phyloP scores from a whole-genome alignment of 2,113 vertebrate species.

The Sinocyclocheilus grahami region DNA sequence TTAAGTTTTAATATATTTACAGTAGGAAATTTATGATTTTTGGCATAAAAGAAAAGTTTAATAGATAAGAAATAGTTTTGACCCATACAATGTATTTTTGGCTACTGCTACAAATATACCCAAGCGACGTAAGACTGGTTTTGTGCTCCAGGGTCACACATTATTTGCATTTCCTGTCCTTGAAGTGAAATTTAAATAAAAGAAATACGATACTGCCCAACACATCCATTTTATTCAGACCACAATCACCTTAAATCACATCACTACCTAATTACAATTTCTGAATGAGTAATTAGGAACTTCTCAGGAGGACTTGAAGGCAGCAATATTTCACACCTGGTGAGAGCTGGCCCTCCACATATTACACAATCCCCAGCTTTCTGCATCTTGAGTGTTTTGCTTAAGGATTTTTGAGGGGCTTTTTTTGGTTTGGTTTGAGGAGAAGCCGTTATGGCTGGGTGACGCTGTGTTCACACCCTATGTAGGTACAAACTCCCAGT shows the following conservation, averaged over 20 bases:
- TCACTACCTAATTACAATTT: neutral
- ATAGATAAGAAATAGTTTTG: no score
- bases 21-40: no score
- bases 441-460: neutral
- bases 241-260: neutral
- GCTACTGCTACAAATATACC: no score
- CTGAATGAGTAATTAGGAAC: neutral
- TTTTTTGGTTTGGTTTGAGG: neutral
- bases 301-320: neutral
- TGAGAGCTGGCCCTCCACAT: neutral
- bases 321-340: neutral
- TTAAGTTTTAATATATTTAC: no score
- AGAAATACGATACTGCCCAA: neutral
- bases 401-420: neutral
- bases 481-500: constrained; percentile 14
- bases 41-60: no score
- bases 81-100: no score
- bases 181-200: neutral
- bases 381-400: neutral
- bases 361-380: neutral
- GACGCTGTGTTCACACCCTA: neutral
- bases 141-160: neutral
- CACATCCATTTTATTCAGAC: neutral
- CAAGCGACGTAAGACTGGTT: no score
- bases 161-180: neutral